These are phyloP conservation scores for Heliothis virescens DNA, from an alignment of 1,140 invertebrate genomes.

Conservation along the genomic window DNA sequence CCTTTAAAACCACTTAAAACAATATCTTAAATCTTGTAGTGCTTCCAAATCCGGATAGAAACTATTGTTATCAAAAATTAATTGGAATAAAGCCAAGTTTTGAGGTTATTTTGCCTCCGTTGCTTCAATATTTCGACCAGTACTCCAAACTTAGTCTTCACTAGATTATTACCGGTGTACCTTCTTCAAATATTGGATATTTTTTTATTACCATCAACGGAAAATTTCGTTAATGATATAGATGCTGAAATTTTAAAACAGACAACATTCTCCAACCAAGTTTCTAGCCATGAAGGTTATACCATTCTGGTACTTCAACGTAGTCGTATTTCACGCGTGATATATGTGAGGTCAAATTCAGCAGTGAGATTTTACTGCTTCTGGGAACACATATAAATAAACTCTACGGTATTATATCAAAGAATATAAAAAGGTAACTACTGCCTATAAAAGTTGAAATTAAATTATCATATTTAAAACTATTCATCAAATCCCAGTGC, in stretches of 20 bases:
- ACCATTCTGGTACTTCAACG: constrained; percentile 2
- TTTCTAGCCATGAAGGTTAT: constrained; percentile 3
- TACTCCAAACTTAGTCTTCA: constrained; percentile 17
- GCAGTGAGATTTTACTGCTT: constrained; percentile 3
- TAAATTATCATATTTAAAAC: not conserved
- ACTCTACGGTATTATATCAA: not conserved
- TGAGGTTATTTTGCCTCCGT: constrained; percentile 6
- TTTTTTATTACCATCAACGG: constrained; percentile 15
- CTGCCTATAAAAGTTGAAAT: not conserved
- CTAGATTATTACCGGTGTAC: not conserved
- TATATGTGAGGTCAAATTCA: constrained; percentile 6
- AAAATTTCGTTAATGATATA: not conserved
- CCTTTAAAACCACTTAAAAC: constrained; percentile 27
- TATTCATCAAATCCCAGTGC: not conserved
- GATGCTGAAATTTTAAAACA: not conserved
- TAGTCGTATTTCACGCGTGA: constrained; percentile 23
- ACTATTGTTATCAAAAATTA: constrained; percentile 32
- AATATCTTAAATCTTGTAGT: constrained; percentile 1
- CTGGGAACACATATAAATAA: constrained; percentile 11
- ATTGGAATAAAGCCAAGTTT: constrained; percentile 43
- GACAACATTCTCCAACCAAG: not conserved
- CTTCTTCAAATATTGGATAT: constrained; percentile 22
- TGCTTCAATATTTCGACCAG: constrained; percentile 33
- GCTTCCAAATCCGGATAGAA: constrained; percentile 12
- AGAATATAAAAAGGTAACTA: not conserved